Conservation (phyloP, 2,113 vertebrate species). For the Polypterus senegalus region DNA sequence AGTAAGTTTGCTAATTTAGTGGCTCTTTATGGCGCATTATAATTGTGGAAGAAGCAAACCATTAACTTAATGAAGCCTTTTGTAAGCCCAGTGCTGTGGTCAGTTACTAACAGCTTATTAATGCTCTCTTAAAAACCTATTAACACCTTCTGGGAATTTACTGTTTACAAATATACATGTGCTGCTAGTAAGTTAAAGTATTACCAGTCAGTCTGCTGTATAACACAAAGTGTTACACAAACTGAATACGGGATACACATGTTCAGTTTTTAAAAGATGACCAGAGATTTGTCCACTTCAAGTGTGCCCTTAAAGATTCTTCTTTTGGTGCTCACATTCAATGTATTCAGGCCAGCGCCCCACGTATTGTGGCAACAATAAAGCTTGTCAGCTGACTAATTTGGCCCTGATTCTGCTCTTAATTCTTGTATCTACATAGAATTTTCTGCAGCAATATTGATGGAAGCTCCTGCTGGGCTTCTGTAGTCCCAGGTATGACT, state of each 20-base stretch:
- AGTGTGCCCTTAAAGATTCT: too few species aligned
- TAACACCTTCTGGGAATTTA: not conserved
- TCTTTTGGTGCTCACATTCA: too few species aligned
- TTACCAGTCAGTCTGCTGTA: not conserved
- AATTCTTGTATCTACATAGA: conserved; percentile 4
- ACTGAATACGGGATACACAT: not conserved
- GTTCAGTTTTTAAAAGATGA: not conserved
- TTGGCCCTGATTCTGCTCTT: conserved; percentile 13
- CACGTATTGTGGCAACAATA: conserved; percentile 2
- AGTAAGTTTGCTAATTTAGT: too few species aligned
- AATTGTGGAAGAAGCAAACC: too few species aligned
- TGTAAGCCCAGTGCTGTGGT: too few species aligned
- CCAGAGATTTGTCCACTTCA: too few species aligned
- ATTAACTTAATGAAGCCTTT: too few species aligned
- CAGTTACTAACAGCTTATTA: too few species aligned
- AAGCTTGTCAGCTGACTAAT: conserved; percentile 31
- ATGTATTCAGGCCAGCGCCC: too few species aligned
- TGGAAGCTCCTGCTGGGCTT: conserved; percentile 13
- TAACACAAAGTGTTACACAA: not conserved
- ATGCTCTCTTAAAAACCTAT: too few species aligned
- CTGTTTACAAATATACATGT: not conserved
- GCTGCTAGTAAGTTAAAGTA: not conserved
- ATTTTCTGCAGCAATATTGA: conserved; percentile 21
- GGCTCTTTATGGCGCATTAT: too few species aligned
- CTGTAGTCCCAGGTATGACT: conserved; percentile 58